Conservation (phyloP, 2,797 vertebrate genomes). For the Tauraco hartlaubi region DNA sequence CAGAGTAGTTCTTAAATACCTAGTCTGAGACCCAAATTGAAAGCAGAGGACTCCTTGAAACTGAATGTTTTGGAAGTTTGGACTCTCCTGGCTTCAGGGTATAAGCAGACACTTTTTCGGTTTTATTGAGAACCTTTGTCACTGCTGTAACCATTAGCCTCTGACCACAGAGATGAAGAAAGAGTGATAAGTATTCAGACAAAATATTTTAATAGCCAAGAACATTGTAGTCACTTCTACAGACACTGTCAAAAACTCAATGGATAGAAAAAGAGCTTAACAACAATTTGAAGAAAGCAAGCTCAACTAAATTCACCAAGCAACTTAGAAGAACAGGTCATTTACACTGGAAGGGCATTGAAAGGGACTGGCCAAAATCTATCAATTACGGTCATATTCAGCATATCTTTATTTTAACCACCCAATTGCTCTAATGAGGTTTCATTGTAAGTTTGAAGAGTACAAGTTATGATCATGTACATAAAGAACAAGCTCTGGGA, state of each 20-base stretch:
- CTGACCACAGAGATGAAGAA: neutral
- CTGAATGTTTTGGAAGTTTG: neutral
- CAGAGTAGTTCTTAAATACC: neutral
- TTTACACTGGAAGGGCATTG: neutral
- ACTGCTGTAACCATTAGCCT: neutral
- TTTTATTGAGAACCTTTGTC: neutral
- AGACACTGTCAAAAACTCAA: neutral
- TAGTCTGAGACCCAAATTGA: neutral
- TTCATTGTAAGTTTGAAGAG: neutral
- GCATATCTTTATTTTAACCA: neutral
- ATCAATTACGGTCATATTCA: neutral
- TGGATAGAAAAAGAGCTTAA: neutral
- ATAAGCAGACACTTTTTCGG: neutral
- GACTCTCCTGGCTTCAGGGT: neutral
- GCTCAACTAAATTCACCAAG: neutral
- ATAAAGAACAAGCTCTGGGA: neutral
- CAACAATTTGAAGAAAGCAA: neutral
- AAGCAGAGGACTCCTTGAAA: neutral
- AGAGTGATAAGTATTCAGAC: neutral
- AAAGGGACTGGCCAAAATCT: neutral
- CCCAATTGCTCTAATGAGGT: neutral
- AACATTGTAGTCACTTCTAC: neutral
- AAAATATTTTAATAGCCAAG: neutral
- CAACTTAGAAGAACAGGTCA: neutral
- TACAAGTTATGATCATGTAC: accelerated